These are phyloP conservation scores for Manduca sexta DNA, from an alignment of 1,140 invertebrate genomes.

Conservation along the genomic window DNA sequence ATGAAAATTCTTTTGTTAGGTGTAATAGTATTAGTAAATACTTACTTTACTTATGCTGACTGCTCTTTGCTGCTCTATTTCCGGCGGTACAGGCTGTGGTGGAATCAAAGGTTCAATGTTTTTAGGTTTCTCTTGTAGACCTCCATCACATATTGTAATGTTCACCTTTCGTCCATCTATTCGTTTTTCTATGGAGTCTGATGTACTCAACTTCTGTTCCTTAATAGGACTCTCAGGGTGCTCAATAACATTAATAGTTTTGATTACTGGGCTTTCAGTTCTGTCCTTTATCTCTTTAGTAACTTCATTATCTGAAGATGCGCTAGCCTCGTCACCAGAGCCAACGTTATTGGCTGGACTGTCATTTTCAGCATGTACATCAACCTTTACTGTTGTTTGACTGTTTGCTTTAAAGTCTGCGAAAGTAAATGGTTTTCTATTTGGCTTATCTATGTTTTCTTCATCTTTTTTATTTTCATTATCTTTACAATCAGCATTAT, in stretches of 20 bases:
- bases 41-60: constrained; percentile 85
- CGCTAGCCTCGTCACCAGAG: not conserved
- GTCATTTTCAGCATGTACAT: constrained; percentile 10
- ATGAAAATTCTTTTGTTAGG: too few species aligned
- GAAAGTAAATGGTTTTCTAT: constrained; percentile 62
- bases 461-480: constrained; percentile 12
- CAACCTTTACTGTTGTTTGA: constrained; percentile 14
- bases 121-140: constrained; percentile 70
- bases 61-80: constrained; percentile 84
- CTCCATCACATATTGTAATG: constrained; percentile 72
- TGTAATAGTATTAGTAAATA: too few species aligned
- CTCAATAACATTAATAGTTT: constrained; percentile 5
- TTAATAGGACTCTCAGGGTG: constrained; percentile 26
- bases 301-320: constrained; percentile 3
- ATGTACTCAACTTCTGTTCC: constrained; percentile 27
- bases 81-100: constrained; percentile 77
- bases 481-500: not conserved
- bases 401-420: constrained; percentile 63
- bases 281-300: constrained; percentile 14
- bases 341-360: constrained; percentile 9
- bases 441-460: constrained; percentile 37
- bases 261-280: constrained; percentile 1
- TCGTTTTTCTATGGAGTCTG: constrained; percentile 40
- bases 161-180: constrained; percentile 69
- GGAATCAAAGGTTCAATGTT: constrained; percentile 68